Evolutionary conservation across 2,113 vertebrate genomes (phyloP).

Genomic region (Salvelinus sp.): DNA sequence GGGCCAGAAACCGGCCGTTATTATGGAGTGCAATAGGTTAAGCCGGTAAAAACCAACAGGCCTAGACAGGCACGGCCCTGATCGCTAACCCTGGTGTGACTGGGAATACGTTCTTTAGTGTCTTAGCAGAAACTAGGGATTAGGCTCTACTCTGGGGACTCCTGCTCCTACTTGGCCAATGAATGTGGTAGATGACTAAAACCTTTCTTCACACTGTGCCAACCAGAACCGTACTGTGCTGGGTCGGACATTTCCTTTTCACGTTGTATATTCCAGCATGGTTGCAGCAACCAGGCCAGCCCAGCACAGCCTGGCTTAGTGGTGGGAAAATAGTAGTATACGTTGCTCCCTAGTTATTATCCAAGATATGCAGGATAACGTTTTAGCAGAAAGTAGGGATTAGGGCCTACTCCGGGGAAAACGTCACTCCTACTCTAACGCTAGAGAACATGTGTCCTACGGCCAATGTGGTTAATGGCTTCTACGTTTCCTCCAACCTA

Average conservation of each 20-base stretch:
- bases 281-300: no score
- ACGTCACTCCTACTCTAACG: constrained; percentile 14
- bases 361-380: background rate
- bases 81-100: constrained; percentile 49
- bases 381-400: constrained; percentile 45
- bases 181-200: no score
- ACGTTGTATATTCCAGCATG: no score
- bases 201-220: no score
- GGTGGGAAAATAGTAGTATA: no score
- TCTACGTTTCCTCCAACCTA: background rate
- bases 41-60: constrained; percentile 65
- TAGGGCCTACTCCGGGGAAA: background rate
- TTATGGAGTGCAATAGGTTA: constrained; percentile 81
- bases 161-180: background rate
- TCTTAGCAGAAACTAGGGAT: constrained; percentile 46
- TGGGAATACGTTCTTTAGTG: constrained; percentile 23
- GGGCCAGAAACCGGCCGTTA: constrained; percentile 74
- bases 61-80: constrained; percentile 54
- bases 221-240: no score
- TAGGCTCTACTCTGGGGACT: constrained; percentile 19
- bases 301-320: no score
- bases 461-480: constrained; percentile 16
- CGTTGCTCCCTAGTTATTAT: no score
- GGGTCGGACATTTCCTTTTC: no score
- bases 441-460: constrained; percentile 29